Evolutionary conservation across 2,888 invertebrate species (phyloP).

Genomic region (Scaptomyza tumidula): DNA sequence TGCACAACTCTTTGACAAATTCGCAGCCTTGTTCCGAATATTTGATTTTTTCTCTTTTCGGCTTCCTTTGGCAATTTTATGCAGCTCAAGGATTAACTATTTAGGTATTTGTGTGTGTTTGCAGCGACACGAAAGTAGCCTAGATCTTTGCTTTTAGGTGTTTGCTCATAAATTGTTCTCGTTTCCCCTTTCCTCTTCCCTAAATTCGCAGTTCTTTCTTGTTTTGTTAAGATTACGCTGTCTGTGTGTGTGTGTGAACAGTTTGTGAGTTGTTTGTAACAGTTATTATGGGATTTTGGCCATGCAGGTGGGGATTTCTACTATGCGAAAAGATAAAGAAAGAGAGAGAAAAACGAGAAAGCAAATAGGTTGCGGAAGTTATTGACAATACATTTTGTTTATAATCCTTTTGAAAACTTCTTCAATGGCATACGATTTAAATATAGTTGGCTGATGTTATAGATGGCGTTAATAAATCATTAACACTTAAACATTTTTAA

Average conservation of each 20-base stretch:
- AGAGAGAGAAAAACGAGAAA: not conserved
- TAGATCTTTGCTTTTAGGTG: conserved; percentile 32
- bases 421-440: conserved; percentile 1
- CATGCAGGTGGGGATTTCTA: conserved; percentile 9
- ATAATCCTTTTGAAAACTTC: not conserved
- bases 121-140: conserved; percentile 66
- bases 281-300: conserved; percentile 55
- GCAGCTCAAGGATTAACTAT: conserved; percentile 73
- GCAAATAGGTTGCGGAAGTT: conserved; percentile 11
- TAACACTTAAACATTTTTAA: no score
- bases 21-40: conserved; percentile 66
- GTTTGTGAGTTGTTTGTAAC: conserved; percentile 46
- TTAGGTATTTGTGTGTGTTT: conserved; percentile 43
- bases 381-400: conserved; percentile 10
- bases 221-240: conserved; percentile 40
- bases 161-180: not conserved
- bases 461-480: no score
- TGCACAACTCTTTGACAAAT: conserved; percentile 78
- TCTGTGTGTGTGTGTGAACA: conserved; percentile 21
- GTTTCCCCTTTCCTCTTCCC: not conserved
- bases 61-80: conserved; percentile 56
- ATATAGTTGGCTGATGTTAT: not conserved
- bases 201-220: conserved; percentile 34
- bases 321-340: not conserved
- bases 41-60: conserved; percentile 31